Base-by-base conservation (phyloP, 2,888 invertebrate species). In the Selenia dentaria region DNA sequence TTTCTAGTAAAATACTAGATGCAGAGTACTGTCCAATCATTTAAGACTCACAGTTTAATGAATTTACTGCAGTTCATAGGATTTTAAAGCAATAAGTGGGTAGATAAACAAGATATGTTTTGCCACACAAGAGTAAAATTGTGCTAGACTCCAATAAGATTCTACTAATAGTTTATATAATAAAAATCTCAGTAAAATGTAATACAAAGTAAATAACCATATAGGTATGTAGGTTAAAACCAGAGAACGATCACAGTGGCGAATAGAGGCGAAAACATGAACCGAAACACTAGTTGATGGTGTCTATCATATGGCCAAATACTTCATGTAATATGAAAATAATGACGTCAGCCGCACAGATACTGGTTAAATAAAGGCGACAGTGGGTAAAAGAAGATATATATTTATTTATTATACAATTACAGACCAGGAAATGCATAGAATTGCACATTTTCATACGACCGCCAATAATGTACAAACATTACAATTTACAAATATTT, bases 121-220 rank as follows among this genome's bases (percentile, higher is more conserved):
- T 6, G 22, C 16, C 4, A 16, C 16, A 25, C 9, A 3, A 10
- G 2, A 6, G 8, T 4, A n/a, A 13, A 2, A 28, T 8, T 2
- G 13, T 6, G 2, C 25, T 25, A 10, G 10, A 54, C 46, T 71
- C 68, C 45, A 65, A 74, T 57, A 73, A 59, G 74, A 76, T 60
- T 76, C 72, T 20, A 54, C 61, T 37, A 49, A 35, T 72, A 57
- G 16, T 4, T 16, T 3, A 16, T 16, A 16, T n/a, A n/a, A n/a
- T n/a, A 31, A 57, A 37, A 51, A 25, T 3, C 6, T 9, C 34
- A 1, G 25, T 25, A 2, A 14, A 8, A 6, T 33, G 20, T 2
- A 0, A 10, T 10, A 0, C 14, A 26, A 16, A 4, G 11, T 6
- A 2, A 10, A 1, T n/a, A n/a, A n/a, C n/a, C n/a, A n/a, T n/a